Evolutionary conservation across 2,113 vertebrate species (phyloP).

Genomic region (Tonatia bakeri): DNA sequence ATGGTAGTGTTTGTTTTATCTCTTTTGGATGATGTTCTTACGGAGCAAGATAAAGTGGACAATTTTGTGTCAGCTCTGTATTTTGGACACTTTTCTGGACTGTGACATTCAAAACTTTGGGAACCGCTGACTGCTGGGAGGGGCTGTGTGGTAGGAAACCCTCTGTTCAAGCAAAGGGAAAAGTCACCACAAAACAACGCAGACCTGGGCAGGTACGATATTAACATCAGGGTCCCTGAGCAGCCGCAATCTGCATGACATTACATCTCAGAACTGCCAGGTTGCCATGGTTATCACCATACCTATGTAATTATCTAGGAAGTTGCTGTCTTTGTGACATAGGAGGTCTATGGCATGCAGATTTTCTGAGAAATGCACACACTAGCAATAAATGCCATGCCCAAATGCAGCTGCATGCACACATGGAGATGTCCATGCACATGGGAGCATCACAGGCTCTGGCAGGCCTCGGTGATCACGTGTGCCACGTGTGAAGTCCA

Average conservation of each 20-base stretch:
- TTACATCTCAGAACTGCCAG: constrained; percentile 62
- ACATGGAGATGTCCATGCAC: neutral
- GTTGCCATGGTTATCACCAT: constrained; percentile 79
- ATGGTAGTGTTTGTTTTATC: neutral
- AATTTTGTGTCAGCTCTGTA: neutral
- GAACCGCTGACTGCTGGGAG: neutral
- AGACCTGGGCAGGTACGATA: constrained; percentile 41
- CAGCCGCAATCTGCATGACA: constrained; percentile 63
- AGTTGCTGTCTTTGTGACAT: constrained; percentile 62
- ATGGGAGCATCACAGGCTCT: neutral
- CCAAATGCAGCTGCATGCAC: neutral
- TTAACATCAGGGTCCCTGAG: constrained; percentile 60
- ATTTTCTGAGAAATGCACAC: constrained; percentile 62
- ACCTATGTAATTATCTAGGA: constrained; percentile 77
- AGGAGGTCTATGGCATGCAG: constrained; percentile 22
- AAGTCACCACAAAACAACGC: constrained; percentile 24
- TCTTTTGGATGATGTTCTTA: neutral
- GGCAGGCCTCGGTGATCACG: neutral
- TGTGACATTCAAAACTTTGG: neutral
- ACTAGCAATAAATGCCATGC: neutral
- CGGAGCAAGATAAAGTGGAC: constrained; percentile 17
- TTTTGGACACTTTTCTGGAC: neutral
- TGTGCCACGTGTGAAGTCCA: neutral
- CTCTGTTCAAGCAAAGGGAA: neutral
- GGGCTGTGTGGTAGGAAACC: neutral